Evolutionary conservation across 1,140 invertebrate genomes (phyloP).

Genomic region (Vanessa atalanta): DNA sequence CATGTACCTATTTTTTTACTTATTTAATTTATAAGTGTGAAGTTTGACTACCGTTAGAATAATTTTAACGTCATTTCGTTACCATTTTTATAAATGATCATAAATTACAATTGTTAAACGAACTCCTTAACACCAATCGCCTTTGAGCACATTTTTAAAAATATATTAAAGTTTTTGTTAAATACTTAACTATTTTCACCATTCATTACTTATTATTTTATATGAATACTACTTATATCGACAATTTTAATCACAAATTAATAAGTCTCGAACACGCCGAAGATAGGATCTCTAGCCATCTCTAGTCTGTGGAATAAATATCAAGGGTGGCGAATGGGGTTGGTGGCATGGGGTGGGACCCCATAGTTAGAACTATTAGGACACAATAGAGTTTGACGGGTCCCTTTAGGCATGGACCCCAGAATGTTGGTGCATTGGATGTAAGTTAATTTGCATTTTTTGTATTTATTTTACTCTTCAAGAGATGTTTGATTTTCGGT

Average conservation of each 20-base stretch:
- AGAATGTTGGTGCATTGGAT: conserved; percentile 38
- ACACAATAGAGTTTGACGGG: conserved; percentile 61
- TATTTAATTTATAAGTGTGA: too few species aligned
- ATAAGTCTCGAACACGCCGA: conserved; percentile 16
- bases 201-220: not conserved
- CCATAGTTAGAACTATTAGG: conserved; percentile 59
- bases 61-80: too few species aligned
- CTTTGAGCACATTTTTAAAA: too few species aligned
- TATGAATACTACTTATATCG: not conserved
- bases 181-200: too few species aligned
- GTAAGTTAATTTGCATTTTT: conserved; percentile 73
- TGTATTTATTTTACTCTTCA: conserved; percentile 46
- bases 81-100: too few species aligned
- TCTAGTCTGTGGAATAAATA: conserved; percentile 9
- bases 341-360: conserved; percentile 44
- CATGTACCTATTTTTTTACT: too few species aligned
- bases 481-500: conserved; percentile 31
- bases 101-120: too few species aligned
- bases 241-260: conserved; percentile 4
- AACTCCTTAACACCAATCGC: too few species aligned
- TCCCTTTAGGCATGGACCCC: conserved; percentile 44
- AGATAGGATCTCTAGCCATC: conserved; percentile 5
- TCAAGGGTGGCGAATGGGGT: conserved; percentile 43
- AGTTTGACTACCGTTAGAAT: too few species aligned
- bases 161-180: too few species aligned